A percentile compares a stretch with the other conserved stretches of the same genome.
These are phyloP conservation scores for Yponomeuta sedellus DNA, from an alignment of 2,888 invertebrate species.

Conservation along the genomic window DNA sequence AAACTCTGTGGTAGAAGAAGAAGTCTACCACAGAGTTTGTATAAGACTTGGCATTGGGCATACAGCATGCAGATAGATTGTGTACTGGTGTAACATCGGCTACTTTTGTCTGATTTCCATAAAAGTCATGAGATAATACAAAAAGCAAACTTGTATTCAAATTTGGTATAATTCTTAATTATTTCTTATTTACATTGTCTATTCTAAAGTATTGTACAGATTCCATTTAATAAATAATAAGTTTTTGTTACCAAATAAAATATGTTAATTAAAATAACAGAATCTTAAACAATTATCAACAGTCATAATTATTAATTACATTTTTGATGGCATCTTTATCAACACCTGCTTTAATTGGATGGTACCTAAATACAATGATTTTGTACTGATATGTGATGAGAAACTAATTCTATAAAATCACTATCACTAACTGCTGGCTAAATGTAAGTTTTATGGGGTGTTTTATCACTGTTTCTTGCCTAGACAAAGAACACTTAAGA, in stretches of 20 bases:
- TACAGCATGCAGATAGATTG: no score
- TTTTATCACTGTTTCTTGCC: neutral
- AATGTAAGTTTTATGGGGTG: neutral
- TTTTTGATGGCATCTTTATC: slow-evolving; percentile 10
- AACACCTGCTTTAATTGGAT: neutral
- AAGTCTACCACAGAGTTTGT: no score
- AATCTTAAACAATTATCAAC: slow-evolving; percentile 12
- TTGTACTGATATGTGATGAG: slow-evolving; percentile 7
- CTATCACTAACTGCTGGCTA: neutral
- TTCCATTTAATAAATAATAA: slow-evolving; percentile 12
- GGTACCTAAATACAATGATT: neutral
- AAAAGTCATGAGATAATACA: neutral
- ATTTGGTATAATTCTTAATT: slow-evolving; percentile 15
- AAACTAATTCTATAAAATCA: neutral
- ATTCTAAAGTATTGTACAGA: slow-evolving; percentile 8
- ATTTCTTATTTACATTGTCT: slow-evolving; percentile 14
- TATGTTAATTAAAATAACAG: slow-evolving; percentile 11
- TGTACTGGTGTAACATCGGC: no score
- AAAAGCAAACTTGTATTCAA: neutral
- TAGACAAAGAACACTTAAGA: neutral
- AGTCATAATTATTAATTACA: slow-evolving; percentile 2
- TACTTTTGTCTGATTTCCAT: no score
- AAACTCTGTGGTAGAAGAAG: no score
- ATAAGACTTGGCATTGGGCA: no score
- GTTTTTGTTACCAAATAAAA: slow-evolving; percentile 10